A percentile compares a stretch with the other conserved stretches of the same genome.
These are phyloP conservation scores for Patella pellucida DNA, from an alignment of 2,888 invertebrate genomes.

Conservation along the genomic window DNA sequence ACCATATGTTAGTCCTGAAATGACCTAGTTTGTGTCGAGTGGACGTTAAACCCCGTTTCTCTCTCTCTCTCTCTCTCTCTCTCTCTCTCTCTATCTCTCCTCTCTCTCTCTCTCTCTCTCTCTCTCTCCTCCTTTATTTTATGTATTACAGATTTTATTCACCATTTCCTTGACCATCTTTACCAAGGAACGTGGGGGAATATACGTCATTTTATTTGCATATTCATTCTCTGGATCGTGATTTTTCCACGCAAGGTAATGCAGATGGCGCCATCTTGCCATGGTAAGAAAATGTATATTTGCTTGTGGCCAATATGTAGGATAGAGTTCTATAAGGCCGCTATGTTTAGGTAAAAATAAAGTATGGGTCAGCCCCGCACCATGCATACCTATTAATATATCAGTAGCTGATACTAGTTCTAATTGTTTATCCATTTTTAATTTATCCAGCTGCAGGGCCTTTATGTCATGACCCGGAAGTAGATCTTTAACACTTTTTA, in stretches of 20 bases:
- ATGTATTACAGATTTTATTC: constrained; percentile 21
- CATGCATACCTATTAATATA: constrained; percentile 70
- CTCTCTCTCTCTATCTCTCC: too few species aligned
- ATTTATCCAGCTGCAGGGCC: constrained; percentile 61
- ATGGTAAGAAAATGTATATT: constrained; percentile 64
- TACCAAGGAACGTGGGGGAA: constrained; percentile 44
- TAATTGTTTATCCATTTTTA: constrained; percentile 61
- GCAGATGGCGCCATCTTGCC: constrained; percentile 62
- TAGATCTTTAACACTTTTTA: constrained; percentile 41
- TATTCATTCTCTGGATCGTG: constrained; percentile 50
- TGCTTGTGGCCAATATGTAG: constrained; percentile 51
- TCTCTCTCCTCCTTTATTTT: too few species aligned
- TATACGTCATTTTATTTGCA: constrained; percentile 43
- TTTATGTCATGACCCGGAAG: constrained; percentile 46
- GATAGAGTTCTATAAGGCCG: constrained; percentile 64
- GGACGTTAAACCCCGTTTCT: too few species aligned
- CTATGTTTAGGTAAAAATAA: constrained; percentile 64
- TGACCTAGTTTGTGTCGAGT: too few species aligned
- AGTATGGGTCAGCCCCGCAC: constrained; percentile 67
- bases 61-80: too few species aligned
- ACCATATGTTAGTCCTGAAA: too few species aligned
- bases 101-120: too few species aligned
- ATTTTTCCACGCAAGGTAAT: constrained; percentile 65
- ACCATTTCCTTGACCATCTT: constrained; percentile 27
- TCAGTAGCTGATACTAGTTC: constrained; percentile 57